Evolutionary conservation across 2,888 invertebrate genomes (phyloP), one percentile per base, ranked within the genome.

Genomic region (Watsonalla cultraria): DNA sequence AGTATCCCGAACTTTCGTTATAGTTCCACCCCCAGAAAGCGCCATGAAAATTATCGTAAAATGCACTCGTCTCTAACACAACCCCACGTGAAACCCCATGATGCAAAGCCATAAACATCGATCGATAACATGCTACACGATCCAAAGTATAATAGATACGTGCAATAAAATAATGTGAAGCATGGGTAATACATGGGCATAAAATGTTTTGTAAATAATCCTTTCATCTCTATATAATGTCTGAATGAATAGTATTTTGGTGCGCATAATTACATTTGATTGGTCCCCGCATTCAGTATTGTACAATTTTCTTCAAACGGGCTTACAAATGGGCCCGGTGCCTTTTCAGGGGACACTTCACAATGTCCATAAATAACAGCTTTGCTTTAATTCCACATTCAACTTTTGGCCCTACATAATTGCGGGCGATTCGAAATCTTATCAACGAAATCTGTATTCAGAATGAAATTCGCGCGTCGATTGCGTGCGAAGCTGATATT

Each of bases 181-280:
- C 52, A 51, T 53, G 54, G n/a, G n/a, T n/a, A n/a, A n/a, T n/a
- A n/a, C n/a, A n/a, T n/a, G n/a, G n/a, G n/a, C n/a, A n/a, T n/a
- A n/a, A n/a, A n/a, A n/a, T 48, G 6, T 39, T 45, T 49, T 52
- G 56, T 24, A 24, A 42, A 42, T 42, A 42, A 42, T 42, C 4
- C 24, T 24, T 24, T 24, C 24, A 24, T 24, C 24, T 24, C 24
- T 24, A 24, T 4, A 24, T 24, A 24, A 4, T 24, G n/a, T n/a
- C n/a, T n/a, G 24, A 24, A 24, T 4, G 24, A 72, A 75, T 75
- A 64, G 62, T 66, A 65, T 64, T 52, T 56, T 58, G 54, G 49
- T 64, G 66, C 24, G 24, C 24, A 24, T 79, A 79, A 80, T 79
- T 73, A 70, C 59, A 70, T 79, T 76, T 82, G 82, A 84, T 82